A percentile compares a stretch with the other conserved stretches of the same genome.
phyloP scores from a whole-genome alignment of 2,797 vertebrate species.

The Nasua narica region DNA sequence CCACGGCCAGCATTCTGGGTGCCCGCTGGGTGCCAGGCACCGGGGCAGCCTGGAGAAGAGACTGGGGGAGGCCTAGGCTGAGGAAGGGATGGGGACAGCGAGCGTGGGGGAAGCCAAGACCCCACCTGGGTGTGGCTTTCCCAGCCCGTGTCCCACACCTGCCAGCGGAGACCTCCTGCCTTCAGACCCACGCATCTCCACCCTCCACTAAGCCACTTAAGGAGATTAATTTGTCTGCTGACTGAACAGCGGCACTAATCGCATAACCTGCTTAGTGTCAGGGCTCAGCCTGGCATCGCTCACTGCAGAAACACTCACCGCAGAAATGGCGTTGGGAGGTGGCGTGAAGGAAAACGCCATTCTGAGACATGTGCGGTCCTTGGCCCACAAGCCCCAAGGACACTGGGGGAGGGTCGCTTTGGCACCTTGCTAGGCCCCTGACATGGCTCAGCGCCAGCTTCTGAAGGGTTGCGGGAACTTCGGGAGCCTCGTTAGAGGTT shows the following conservation, averaged over 20 bases:
- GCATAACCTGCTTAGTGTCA: slow-evolving; percentile 83
- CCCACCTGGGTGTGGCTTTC: neutral
- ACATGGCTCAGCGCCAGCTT: neutral
- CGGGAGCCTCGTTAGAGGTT: neutral
- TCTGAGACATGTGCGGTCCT: neutral
- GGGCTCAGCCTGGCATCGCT: slow-evolving; percentile 3
- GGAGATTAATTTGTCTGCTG: slow-evolving; percentile 86
- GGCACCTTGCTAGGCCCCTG: neutral
- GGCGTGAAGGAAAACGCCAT: neutral
- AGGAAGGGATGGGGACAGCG: neutral
- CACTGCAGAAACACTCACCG: rapidly evolving
- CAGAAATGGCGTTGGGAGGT: neutral
- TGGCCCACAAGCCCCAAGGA: neutral
- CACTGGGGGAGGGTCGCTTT: neutral
- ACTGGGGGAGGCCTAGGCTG: neutral
- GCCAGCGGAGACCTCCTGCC: neutral
- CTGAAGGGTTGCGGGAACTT: neutral
- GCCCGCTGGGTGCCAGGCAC: neutral
- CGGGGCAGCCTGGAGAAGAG: neutral
- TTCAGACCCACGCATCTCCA: neutral
- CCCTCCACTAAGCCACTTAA: slow-evolving; percentile 83
- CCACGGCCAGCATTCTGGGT: too few species aligned
- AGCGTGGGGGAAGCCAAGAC: neutral
- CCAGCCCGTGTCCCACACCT: neutral
- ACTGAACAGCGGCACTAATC: slow-evolving; percentile 83